Evolutionary conservation across 2,888 invertebrate species (phyloP), one percentile per base, ranked within the genome.

Genomic region (Toxonevra muliebris): DNA sequence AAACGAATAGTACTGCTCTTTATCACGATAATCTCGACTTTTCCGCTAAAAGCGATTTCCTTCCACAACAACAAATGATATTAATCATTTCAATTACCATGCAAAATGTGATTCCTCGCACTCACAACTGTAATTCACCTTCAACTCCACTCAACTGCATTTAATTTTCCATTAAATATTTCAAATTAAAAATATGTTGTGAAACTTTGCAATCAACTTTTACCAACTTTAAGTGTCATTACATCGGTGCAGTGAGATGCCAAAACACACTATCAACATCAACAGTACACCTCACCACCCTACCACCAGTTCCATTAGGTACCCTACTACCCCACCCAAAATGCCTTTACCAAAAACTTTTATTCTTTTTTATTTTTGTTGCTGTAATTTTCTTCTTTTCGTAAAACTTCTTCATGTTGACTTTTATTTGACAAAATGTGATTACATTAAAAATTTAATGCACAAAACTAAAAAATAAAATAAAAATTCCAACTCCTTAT

Each of bases 341-440:
- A 2, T 48, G 50, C 50, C 15, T 48, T 48, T 48, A 15, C 50
- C 50, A 48, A 48, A 48, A 48, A 48, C 50, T 48, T 48, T 2
- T 48, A 48, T 8, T 13, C 15, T 7, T 48, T 13, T 42, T 3
- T 19, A 20, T 12, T 15, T 48, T 12, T 11, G n/a, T 9, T 20
- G 15, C 48, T 41, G 13, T 20, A 15, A 15, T 17, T 30, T 20
- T n/a, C 15, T 20, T 52, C 45, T 19, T 30, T 53, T 4, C 17
- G 30, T 30, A 30, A 30, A 30, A 30, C 48, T 48, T 54, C 43
- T 65, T 70, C 57, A 61, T 58, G 68, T 71, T 70, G 71, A 70
- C 69, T 71, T 73, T 70, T 70, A 73, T 73, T 69, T 70, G 73
- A 70, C 73, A 73, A 71, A 73, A 73, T 71, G 69, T 73, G 73